Conservation (phyloP, 2,113 vertebrate genomes). For the Miniopterus natalensis region DNA sequence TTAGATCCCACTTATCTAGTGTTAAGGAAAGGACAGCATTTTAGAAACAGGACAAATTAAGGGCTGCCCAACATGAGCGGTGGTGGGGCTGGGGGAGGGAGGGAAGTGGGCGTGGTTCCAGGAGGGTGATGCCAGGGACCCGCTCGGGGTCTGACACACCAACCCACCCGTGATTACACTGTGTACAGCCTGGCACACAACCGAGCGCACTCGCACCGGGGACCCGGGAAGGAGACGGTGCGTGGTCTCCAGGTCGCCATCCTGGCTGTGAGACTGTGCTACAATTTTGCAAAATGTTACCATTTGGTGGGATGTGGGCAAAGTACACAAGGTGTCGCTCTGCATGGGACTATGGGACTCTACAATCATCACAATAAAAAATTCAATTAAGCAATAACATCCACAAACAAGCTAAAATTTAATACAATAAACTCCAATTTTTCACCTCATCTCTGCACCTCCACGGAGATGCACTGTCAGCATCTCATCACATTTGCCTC, state of each 20-base stretch:
- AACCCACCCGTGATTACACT: neutral
- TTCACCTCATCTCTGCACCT: neutral
- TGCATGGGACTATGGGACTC: too few relatives aligned
- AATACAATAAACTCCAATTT: neutral
- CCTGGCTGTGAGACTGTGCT: neutral
- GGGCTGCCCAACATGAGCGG: neutral
- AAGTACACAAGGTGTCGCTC: too few relatives aligned
- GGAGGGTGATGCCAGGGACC: neutral
- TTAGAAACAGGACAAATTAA: neutral
- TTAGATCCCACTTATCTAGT: accelerated
- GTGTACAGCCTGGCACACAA: neutral
- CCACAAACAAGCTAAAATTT: neutral
- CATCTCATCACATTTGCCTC: accelerated
- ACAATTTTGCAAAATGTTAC: neutral
- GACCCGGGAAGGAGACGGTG: too few relatives aligned
- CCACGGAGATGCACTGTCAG: neutral
- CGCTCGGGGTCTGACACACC: neutral
- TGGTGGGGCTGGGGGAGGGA: neutral
- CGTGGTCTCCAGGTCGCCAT: neutral
- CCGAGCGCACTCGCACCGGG: too few relatives aligned
- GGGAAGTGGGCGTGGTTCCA: neutral
- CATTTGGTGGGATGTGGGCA: accelerated
- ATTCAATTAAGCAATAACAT: neutral
- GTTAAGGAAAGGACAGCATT: neutral
- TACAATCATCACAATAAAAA: neutral